Evolutionary conservation across 1,140 invertebrate genomes (phyloP).

Genomic region (Ptiloglossa arizonensis): DNA sequence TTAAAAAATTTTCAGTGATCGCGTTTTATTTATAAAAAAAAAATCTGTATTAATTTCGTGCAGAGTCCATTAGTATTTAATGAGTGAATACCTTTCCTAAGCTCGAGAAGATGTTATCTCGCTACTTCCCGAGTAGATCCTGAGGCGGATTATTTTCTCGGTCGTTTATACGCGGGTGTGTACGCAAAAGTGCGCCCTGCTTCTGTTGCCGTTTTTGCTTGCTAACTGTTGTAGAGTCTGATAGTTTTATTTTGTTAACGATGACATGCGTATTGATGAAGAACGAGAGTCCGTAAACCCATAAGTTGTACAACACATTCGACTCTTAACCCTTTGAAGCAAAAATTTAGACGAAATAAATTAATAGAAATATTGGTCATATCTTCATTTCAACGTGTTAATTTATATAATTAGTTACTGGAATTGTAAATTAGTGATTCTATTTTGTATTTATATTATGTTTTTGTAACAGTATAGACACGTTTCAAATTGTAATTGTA

Average conservation of each 20-base stretch:
- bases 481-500: slow-evolving; percentile 1
- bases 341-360: slow-evolving; percentile 6
- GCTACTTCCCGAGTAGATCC: neutral
- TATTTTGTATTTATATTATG: neutral
- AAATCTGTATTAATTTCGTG: neutral
- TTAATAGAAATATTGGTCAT: neutral
- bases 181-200: slow-evolving; percentile 46
- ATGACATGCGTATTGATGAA: slow-evolving; percentile 38
- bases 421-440: slow-evolving; percentile 1
- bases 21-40: neutral
- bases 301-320: slow-evolving; percentile 32
- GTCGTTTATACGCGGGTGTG: slow-evolving; percentile 41
- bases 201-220: slow-evolving; percentile 77
- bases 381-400: neutral
- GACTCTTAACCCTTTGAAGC: slow-evolving; percentile 49
- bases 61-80: neutral
- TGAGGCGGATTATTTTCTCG: slow-evolving; percentile 45
- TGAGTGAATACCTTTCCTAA: neutral
- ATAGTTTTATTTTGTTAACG: slow-evolving; percentile 81
- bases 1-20: neutral
- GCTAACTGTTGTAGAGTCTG: slow-evolving; percentile 79
- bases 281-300: slow-evolving; percentile 7
- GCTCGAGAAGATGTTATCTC: neutral
- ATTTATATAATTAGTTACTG: neutral
- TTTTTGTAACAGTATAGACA: neutral